A percentile compares a stretch with the other conserved stretches of the same genome.
phyloP scores from a whole-genome alignment of 2,888 invertebrate species.

The Hanleya hanleyi region DNA sequence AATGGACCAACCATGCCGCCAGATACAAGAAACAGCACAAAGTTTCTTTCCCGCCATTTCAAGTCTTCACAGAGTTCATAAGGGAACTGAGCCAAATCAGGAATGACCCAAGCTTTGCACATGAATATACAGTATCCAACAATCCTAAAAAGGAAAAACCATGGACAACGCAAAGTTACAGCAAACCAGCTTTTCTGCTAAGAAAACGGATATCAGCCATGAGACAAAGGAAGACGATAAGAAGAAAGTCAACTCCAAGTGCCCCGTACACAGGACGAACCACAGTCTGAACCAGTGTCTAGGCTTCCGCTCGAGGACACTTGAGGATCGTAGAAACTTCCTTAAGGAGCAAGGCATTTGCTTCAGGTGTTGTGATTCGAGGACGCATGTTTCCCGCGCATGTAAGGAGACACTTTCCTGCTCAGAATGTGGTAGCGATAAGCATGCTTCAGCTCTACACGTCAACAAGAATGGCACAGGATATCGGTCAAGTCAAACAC shows the following conservation, averaged over 20 bases:
- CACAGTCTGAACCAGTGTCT: constrained; percentile 24
- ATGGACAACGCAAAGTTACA: not conserved
- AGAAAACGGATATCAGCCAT: no score
- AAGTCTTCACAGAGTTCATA: constrained; percentile 33
- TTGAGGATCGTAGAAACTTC: constrained; percentile 21
- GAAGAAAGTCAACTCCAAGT: not conserved
- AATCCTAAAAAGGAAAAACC: no score
- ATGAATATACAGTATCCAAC: constrained; percentile 6
- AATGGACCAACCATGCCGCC: not conserved
- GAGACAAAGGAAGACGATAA: not conserved
- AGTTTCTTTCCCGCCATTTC: constrained; percentile 23
- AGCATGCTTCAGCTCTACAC: constrained; percentile 27
- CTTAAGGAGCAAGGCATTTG: constrained; percentile 19
- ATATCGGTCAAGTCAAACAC: not conserved
- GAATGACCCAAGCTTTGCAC: constrained; percentile 36
- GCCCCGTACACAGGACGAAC: constrained; percentile 16
- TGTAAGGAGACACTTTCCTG: constrained; percentile 29
- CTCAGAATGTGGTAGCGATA: constrained; percentile 22
- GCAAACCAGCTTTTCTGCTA: no score
- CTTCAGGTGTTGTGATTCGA: constrained; percentile 25
- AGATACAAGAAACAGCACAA: not conserved
- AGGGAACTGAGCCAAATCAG: constrained; percentile 20
- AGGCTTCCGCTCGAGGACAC: constrained; percentile 15
- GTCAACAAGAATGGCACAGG: no score
- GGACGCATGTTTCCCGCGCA: not conserved